Evolutionary conservation across 2,888 invertebrate species (phyloP).

Genomic region (Synanthedon formicaeformis): DNA sequence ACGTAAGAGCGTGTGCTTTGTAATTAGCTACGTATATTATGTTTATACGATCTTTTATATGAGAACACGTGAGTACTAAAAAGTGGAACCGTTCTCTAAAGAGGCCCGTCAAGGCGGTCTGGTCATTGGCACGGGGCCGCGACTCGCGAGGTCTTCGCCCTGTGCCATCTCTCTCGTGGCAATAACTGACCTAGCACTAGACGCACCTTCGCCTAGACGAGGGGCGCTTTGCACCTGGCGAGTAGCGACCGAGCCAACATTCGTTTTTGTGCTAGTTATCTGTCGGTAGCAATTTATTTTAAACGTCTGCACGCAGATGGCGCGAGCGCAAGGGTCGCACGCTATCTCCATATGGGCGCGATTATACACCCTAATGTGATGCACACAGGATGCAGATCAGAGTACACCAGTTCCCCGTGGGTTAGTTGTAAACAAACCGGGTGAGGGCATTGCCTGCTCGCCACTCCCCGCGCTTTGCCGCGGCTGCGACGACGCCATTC

Average conservation of each 20-base stretch:
- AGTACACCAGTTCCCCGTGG: constrained; percentile 22
- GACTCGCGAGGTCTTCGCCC: constrained; percentile 29
- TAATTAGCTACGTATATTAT: too few relatives aligned
- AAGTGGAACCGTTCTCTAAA: constrained; percentile 4
- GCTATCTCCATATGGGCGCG: constrained; percentile 12
- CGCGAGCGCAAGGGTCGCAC: constrained; percentile 49
- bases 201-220: constrained; percentile 34
- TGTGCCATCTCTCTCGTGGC: constrained; percentile 26
- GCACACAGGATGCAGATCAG: constrained; percentile 42
- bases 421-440: constrained; percentile 66
- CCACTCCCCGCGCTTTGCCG: constrained; percentile 54
- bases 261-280: constrained; percentile 48
- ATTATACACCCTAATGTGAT: constrained; percentile 42
- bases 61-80: not conserved
- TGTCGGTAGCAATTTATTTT: constrained; percentile 60
- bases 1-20: too few relatives aligned
- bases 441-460: constrained; percentile 66
- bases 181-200: constrained; percentile 60
- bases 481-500: constrained; percentile 56
- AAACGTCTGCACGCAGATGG: constrained; percentile 61
- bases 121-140: constrained; percentile 39
- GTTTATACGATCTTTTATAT: not conserved
- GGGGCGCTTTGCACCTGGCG: constrained; percentile 55
- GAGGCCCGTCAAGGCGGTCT: constrained; percentile 37
- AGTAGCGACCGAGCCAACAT: constrained; percentile 19